Conservation (phyloP, 2,113 vertebrate species). For the Ceyx melanurus region DNA sequence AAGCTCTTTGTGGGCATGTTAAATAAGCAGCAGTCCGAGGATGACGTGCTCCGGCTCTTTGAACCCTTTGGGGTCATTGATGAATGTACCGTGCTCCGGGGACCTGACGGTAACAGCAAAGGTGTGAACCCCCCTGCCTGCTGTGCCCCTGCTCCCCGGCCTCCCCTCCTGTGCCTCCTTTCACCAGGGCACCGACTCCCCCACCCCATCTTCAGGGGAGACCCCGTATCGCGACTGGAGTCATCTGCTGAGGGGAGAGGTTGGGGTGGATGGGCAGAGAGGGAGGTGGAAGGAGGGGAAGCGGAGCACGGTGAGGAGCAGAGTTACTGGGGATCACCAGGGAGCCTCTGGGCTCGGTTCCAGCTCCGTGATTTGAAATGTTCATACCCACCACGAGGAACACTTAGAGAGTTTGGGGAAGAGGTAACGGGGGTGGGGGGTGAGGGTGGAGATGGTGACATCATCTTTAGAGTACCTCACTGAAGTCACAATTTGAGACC, state of each 20-base stretch:
- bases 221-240: not conserved
- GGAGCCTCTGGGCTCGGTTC: not conserved
- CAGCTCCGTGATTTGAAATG: not conserved
- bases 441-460: not conserved
- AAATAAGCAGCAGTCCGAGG: slow-evolving; percentile 98
- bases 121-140: slow-evolving; percentile 74
- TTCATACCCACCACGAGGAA: not conserved
- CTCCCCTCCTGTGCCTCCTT: not conserved
- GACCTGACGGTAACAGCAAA: slow-evolving; percentile 98
- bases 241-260: not conserved
- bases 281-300: not conserved
- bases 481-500: not conserved
- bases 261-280: not conserved
- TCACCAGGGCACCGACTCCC: not conserved
- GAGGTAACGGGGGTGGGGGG: not conserved
- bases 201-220: not conserved
- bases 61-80: slow-evolving; percentile 98
- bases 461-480: not conserved
- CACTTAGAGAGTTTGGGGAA: not conserved
- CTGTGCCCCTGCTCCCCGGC: not conserved
- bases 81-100: slow-evolving; percentile 96
- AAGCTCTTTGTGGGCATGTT: slow-evolving; percentile 99
- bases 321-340: not conserved
- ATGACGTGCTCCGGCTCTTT: slow-evolving; percentile 96
- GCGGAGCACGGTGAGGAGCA: not conserved